A percentile compares a stretch with the other conserved stretches of the same genome.
Conservation (phyloP, 1,140 invertebrate species). For the Ceratosolen fusciceps region DNA sequence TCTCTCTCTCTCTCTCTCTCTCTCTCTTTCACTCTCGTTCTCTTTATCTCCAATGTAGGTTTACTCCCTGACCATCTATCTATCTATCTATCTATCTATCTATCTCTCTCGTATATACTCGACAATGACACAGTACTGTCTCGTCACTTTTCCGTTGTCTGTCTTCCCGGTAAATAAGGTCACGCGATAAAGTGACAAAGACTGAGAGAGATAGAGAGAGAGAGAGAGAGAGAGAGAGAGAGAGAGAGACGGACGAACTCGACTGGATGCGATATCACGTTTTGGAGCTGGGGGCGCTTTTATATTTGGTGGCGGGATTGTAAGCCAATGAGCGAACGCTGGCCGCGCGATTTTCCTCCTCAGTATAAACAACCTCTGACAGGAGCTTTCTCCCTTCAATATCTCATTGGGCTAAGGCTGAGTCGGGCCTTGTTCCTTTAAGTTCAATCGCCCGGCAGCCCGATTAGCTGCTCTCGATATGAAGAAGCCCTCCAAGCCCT, state of each 20-base stretch:
- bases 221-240: background rate
- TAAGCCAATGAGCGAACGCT: slow-evolving; percentile 18
- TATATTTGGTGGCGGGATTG: slow-evolving; percentile 22
- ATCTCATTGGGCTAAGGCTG: background rate
- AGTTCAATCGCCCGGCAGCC: background rate
- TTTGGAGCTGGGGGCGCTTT: slow-evolving; percentile 27
- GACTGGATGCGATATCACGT: background rate
- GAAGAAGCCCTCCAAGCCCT: slow-evolving; percentile 22
- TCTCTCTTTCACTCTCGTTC: background rate
- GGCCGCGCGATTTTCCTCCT: background rate
- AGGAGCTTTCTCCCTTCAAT: background rate
- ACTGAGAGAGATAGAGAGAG: too few species aligned
- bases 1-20: background rate
- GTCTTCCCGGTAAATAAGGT: background rate
- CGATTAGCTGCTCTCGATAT: slow-evolving; percentile 23
- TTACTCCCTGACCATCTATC: too few species aligned
- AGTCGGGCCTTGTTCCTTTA: background rate
- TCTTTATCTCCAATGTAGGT: background rate
- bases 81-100: too few species aligned
- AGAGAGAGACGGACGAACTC: background rate
- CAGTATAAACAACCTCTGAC: background rate
- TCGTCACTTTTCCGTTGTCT: too few species aligned
- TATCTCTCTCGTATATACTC: too few species aligned
- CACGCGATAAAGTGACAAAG: background rate
- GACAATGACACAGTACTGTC: too few species aligned